Evolutionary conservation across 2,797 vertebrate genomes (phyloP).

Genomic region (Hafferia zeledoni): DNA sequence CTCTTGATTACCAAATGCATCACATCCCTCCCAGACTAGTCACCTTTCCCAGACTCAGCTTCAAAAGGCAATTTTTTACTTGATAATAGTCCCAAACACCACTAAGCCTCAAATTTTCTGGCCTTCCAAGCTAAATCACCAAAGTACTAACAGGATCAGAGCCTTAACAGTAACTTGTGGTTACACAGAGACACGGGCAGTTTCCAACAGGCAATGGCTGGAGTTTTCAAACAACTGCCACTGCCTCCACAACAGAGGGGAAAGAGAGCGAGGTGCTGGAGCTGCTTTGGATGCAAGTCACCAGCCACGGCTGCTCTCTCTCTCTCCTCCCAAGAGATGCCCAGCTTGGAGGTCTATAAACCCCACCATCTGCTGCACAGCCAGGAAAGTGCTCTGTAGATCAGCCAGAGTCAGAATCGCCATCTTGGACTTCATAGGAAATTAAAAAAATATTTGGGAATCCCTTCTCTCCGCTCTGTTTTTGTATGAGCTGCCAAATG

Average conservation of each 20-base stretch:
- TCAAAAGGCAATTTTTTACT: not conserved
- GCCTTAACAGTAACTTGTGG: not conserved
- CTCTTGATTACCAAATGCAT: not conserved
- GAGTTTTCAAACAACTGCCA: not conserved
- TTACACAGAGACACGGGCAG: not conserved
- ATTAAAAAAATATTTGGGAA: not conserved
- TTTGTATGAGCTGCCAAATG: not conserved
- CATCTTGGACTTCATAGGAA: not conserved
- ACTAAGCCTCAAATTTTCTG: not conserved
- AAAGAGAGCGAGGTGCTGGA: not conserved
- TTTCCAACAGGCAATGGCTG: not conserved
- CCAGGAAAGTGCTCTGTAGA: not conserved
- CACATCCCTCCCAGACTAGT: not conserved
- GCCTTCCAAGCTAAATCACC: not conserved
- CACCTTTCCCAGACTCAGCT: not conserved
- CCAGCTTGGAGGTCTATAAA: not conserved
- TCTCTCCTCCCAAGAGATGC: not conserved
- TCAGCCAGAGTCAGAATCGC: not conserved
- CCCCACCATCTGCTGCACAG: not conserved
- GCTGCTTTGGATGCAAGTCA: not conserved
- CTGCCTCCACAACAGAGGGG: not conserved
- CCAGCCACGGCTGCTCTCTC: not conserved
- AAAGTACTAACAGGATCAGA: not conserved
- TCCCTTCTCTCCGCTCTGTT: not conserved
- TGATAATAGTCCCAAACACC: not conserved